Conservation (phyloP, 2,113 vertebrate genomes). For the Pygoscelis adeliae region DNA sequence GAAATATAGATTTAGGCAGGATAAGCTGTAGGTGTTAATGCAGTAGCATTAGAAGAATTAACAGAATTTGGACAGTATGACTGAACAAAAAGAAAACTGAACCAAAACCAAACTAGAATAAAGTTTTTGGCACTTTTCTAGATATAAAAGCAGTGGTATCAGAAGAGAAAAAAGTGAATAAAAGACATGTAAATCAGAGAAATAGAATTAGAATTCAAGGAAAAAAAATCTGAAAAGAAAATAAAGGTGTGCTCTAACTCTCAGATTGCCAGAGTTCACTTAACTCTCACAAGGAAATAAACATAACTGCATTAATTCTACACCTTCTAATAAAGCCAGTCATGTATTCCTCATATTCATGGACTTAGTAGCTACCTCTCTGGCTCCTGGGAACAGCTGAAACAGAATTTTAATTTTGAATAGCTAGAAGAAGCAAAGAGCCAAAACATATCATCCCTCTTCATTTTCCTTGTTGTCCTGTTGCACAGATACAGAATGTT, state of each 20-base stretch:
- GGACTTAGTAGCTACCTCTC: neutral
- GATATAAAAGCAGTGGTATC: neutral
- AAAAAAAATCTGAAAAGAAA: neutral
- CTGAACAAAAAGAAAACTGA: neutral
- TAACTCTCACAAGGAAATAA: neutral
- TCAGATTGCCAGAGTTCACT: neutral
- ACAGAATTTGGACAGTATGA: neutral
- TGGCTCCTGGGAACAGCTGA: neutral
- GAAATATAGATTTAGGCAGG: neutral
- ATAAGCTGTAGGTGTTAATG: neutral
- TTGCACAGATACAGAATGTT: neutral
- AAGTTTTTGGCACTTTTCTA: neutral
- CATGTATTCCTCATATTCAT: neutral
- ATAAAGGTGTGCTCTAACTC: neutral
- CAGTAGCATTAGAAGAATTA: neutral
- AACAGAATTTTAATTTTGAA: neutral
- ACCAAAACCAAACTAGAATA: neutral
- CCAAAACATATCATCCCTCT: neutral
- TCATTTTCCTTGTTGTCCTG: neutral
- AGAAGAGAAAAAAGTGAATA: neutral
- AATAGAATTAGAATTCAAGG: neutral
- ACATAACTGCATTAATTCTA: neutral
- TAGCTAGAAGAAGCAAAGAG: neutral
- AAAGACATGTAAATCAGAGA: neutral
- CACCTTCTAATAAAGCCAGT: neutral